Evolutionary conservation across 2,113 vertebrate species (phyloP), one percentile per base, ranked within the genome.

Genomic region (Nyctereutes procyonoides): DNA sequence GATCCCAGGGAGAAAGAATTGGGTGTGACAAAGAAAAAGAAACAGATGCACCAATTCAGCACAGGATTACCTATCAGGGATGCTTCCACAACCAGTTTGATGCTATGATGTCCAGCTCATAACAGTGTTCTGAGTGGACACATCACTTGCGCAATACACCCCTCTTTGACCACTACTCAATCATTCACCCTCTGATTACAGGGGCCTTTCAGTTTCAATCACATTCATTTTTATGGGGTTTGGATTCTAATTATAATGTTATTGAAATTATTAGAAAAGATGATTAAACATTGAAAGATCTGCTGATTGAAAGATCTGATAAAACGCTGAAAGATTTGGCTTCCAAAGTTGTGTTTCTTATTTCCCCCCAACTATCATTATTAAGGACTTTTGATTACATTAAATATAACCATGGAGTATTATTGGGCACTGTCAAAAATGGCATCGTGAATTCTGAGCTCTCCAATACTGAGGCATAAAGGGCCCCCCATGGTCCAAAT

Each of bases 191-290:
- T 65, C 62, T 83, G 56, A 69, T 28, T 71, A 9, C 5, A 24
- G 51, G 62, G 60, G 4, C 43, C 65, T 90, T 77, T 83, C 63
- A 1, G 4, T 53, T 30, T 79, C 73, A 60, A 8, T 55, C 32
- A 24, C 16, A 38, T 17, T 74, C 2, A 9, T 87, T 12, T 88
- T 74, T 32, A 26, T 4, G 43, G 38, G 16, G 62, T 15, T 88
- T 83, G 26, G 69, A 93, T 71, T 86, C 26, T 58, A 43, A 26
- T 3, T 77, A 20, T 1, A 24, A 6, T 17, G 26, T 10, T 81
- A 74, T 30, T n/a, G 16, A 81, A 89, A 73, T 77, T 60, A 67
- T 89, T 82, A 73, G 53, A 77, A 96, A 93, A 85, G 48, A 88
- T 22, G 58, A 69, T 24, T 19, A 73, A 62, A 77, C 0, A 8